Evolutionary conservation across 2,888 invertebrate species (phyloP), one percentile per base, ranked within the genome.

Genomic region (Cryptus armator): DNA sequence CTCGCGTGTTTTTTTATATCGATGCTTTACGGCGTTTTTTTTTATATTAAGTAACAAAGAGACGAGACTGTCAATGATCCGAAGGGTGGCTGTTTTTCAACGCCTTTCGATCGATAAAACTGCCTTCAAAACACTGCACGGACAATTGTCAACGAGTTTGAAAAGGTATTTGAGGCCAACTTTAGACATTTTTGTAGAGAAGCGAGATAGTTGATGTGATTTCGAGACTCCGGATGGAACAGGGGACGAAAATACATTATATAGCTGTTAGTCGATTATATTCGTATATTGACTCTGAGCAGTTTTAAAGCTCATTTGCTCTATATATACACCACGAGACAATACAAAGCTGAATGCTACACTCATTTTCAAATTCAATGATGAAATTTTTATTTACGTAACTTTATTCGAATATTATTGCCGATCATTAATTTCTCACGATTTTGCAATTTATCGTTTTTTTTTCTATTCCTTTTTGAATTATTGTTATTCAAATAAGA

Each of bases 31-130:
- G 37, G 19, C 32, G 9, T 46, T 56, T 59, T 59, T 37, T 67
- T 37, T 81, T 59, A 32, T 59, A 48, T 51, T 66, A 9, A 56
- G 70, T 68, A 46, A 37, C 56, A 64, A 70, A 81, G 78, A 78
- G 46, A 78, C 81, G 74, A 78, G 81, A 81, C 78, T 84, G 78
- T 74, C 29, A 56, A 62, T 19, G 53, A 84, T 81, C 81, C 81
- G 74, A 84, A 84, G 78, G 70, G 64, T 66, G 62, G 53, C 56
- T 71, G 37, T 53, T 71, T 70, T 62, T 70, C 51, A n/a, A 37
- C 51, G 59, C 44, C 67, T 71, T 68, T 71, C 64, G 62, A 83
- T 64, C 37, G 16, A 51, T 84, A 68, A 51, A 19, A 76, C 76
- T 70, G 75, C 43, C 48, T 71, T 32, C 59, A 53, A 51, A 53